These are phyloP conservation scores for Cygnus olor DNA, from an alignment of 2,797 vertebrate genomes.

Conservation along the genomic window DNA sequence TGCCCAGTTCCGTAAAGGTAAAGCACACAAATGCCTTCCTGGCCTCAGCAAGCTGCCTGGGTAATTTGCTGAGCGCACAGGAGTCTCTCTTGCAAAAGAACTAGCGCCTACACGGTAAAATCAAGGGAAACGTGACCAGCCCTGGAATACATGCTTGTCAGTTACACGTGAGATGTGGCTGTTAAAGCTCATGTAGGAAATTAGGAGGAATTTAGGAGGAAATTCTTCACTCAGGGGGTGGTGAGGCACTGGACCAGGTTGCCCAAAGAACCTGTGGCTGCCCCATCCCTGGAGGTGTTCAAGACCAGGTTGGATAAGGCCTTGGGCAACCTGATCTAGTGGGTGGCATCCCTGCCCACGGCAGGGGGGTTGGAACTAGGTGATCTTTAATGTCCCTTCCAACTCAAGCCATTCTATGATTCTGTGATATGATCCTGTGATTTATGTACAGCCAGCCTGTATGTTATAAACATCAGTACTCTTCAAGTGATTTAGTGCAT, in stretches of 20 bases:
- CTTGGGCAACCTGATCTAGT: too few relatives aligned
- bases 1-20: slow-evolving; percentile 92
- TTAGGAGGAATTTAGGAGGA: too few relatives aligned
- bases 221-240: too few relatives aligned
- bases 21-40: background rate
- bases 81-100: background rate
- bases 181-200: background rate
- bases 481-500: background rate
- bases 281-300: too few relatives aligned
- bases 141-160: fast-evolving
- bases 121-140: background rate
- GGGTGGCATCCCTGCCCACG: too few relatives aligned
- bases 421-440: too few relatives aligned
- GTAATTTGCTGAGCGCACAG: background rate
- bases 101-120: background rate
- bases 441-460: background rate
- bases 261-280: too few relatives aligned
- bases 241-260: too few relatives aligned
- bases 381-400: too few relatives aligned
- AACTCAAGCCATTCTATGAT: too few relatives aligned
- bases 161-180: background rate
- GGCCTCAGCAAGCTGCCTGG: fast-evolving
- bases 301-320: too few relatives aligned
- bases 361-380: too few relatives aligned
- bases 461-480: background rate